Evolutionary conservation across 2,888 invertebrate genomes (phyloP).

Genomic region (Eupithecia dodoneata): DNA sequence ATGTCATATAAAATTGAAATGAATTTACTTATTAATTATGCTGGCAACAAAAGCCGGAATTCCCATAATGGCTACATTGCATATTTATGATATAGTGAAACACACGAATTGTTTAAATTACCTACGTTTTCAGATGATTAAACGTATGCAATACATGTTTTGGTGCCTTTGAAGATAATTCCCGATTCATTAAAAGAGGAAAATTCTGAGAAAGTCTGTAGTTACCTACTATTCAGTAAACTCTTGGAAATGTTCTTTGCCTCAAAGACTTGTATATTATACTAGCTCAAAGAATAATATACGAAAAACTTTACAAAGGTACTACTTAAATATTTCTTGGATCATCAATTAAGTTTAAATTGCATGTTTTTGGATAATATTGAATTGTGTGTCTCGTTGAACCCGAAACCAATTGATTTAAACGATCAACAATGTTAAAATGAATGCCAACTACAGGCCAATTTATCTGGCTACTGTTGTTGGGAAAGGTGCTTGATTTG

Average conservation of each 20-base stretch:
- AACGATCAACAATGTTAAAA: no score
- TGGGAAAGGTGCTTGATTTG: no score
- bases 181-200: neutral
- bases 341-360: neutral
- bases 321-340: neutral
- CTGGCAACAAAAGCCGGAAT: neutral
- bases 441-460: no score
- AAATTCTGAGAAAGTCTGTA: no score
- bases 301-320: neutral
- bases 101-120: neutral
- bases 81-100: constrained; percentile 5
- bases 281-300: neutral
- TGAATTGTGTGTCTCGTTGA: no score
- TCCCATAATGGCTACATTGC: neutral
- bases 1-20: neutral
- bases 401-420: no score
- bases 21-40: neutral
- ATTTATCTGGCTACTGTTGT: no score
- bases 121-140: no score
- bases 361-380: neutral
- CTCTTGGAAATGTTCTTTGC: neutral
- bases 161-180: neutral
- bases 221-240: no score
- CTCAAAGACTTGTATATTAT: constrained; percentile 12
- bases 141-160: no score